Evolutionary conservation across 2,888 invertebrate genomes (phyloP), one percentile per base, ranked within the genome.

Genomic region (Busseola fusca): DNA sequence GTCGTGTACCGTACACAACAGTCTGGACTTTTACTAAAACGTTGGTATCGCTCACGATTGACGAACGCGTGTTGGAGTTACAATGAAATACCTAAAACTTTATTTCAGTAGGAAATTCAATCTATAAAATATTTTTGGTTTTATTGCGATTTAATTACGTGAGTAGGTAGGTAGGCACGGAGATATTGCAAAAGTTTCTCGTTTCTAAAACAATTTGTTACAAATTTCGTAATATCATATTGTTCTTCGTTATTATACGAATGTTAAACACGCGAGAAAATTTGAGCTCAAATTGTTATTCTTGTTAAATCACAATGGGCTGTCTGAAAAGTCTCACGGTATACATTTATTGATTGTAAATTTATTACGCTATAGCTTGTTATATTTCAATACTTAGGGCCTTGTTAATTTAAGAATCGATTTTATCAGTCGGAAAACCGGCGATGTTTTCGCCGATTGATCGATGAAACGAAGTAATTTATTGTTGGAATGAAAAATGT

Each of bases 121-220:
- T 64, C 7, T 58, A 50, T 6, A 56, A 59, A 73, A 63, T n/a
- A 30, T 65, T 62, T 40, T 40, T 30, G 21, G 37, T 62, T 62
- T 52, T 18, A 59, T 27, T 12, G 57, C 40, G 58, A 50, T 65
- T 62, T 65, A 74, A 63, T 78, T 40, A 52, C 59, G 34, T 12
- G 21, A 58, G n/a, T 45, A 37, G 18, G 5, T 30, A 27, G 58
- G 40, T 48, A 27, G 58, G 40, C 42, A 42, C 45, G 27, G 45
- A 62, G 27, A 72, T 54, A 50, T 69, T 57, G 63, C 74, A 72
- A 78, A 76, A 66, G 82, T 64, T 74, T 64, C 57, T 42, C 52
- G 68, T 80, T 83, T 76, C 72, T 74, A 80, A 84, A 80, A 82
- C 71, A 68, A 78, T 82, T 81, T 75, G 81, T 72, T 75, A 80